These are phyloP conservation scores for Dermatemys mawii DNA, from an alignment of 2,113 vertebrate species.

Conservation along the genomic window DNA sequence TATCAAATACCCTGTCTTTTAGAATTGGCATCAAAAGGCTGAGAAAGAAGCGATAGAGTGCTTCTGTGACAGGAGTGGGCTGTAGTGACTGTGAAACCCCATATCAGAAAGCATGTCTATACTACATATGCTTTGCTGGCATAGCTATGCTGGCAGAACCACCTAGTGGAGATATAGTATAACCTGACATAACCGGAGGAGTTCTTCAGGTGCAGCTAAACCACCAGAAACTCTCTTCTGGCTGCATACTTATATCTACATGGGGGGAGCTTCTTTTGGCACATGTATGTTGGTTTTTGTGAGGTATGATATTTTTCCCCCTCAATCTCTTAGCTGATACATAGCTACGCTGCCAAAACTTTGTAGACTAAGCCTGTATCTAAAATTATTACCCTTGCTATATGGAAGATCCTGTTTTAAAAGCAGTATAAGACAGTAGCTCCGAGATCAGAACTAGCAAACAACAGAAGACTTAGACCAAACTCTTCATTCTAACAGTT, in stretches of 20 bases:
- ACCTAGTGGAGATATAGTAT: not conserved
- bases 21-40: not conserved
- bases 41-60: not conserved
- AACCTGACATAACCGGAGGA: not conserved
- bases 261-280: not conserved
- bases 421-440: not conserved
- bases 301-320: not conserved
- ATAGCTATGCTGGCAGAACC: not conserved
- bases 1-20: not conserved
- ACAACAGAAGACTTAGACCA: fast-evolving
- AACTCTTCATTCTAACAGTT: not conserved
- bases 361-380: not conserved
- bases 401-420: not conserved
- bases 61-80: not conserved
- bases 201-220: not conserved
- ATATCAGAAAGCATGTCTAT: not conserved
- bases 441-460: not conserved
- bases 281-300: not conserved
- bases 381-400: not conserved
- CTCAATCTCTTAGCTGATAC: not conserved
- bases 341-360: not conserved
- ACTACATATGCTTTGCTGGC: not conserved
- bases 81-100: not conserved
- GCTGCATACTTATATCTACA: not conserved
- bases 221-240: not conserved